These are phyloP conservation scores for Danio rerio DNA, from an alignment of 2,113 vertebrate genomes.

Conservation along the genomic window DNA sequence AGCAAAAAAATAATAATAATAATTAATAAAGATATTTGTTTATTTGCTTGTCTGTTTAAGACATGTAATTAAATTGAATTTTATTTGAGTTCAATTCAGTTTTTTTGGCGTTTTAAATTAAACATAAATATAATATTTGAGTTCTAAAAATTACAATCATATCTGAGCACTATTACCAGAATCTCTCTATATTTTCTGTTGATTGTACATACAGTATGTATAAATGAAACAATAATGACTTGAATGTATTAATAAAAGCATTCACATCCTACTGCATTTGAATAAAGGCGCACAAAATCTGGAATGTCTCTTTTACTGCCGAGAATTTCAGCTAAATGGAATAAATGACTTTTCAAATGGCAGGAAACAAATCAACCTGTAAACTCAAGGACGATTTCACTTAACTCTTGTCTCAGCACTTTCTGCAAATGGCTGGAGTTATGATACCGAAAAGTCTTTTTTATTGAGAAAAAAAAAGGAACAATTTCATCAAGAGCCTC, in stretches of 20 bases:
- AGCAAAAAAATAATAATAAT: too few relatives aligned
- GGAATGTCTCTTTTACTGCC: background rate
- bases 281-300: background rate
- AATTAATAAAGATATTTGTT: too few relatives aligned
- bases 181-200: background rate
- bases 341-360: background rate
- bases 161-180: too few relatives aligned
- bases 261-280: background rate
- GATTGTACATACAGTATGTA: background rate
- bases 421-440: slow-evolving; percentile 45
- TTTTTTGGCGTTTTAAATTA: too few relatives aligned
- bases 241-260: background rate
- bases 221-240: background rate
- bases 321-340: background rate
- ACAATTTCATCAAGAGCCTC: slow-evolving; percentile 37
- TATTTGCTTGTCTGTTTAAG: too few relatives aligned
- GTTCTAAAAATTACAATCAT: too few relatives aligned
- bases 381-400: slow-evolving; percentile 3
- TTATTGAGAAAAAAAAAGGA: slow-evolving; percentile 48
- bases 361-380: slow-evolving; percentile 24
- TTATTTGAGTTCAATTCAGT: too few relatives aligned
- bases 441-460: slow-evolving; percentile 44
- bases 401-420: slow-evolving; percentile 50
- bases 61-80: too few relatives aligned
- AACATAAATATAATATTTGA: too few relatives aligned